A percentile compares a stretch with the other conserved stretches of the same genome.
Conservation (phyloP, 2,797 vertebrate species). For the Notolepis coatsorum region DNA sequence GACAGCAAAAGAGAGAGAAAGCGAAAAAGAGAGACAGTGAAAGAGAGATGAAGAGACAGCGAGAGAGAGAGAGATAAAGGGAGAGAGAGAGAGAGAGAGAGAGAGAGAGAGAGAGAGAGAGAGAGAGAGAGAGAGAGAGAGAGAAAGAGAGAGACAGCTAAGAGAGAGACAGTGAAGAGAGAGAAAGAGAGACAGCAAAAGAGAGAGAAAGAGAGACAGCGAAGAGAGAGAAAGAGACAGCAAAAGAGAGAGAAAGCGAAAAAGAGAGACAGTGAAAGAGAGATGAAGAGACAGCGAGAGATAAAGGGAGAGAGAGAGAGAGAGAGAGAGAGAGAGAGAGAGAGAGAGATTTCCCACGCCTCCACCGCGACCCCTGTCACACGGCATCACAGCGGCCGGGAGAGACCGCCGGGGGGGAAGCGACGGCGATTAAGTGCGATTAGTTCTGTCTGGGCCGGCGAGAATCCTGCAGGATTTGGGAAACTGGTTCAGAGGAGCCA, state of each 20-base stretch:
- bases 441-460: slow-evolving; percentile 68
- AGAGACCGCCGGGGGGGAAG: slow-evolving; percentile 65
- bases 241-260: slow-evolving; percentile 33
- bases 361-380: slow-evolving; percentile 50
- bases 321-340: slow-evolving; percentile 45
- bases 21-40: too few relatives aligned
- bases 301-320: too few relatives aligned
- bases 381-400: slow-evolving; percentile 73
- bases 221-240: not conserved
- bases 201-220: too few relatives aligned
- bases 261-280: slow-evolving; percentile 48
- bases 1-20: not conserved
- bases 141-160: too few relatives aligned
- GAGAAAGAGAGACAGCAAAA: slow-evolving; percentile 26
- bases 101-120: not conserved
- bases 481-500: too few relatives aligned
- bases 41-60: slow-evolving; percentile 44
- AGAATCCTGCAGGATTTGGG: slow-evolving; percentile 54
- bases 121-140: not conserved
- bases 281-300: too few relatives aligned
- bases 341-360: slow-evolving; percentile 83
- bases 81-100: not conserved
- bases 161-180: too few relatives aligned
- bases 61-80: too few relatives aligned
- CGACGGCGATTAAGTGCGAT: slow-evolving; percentile 75